Evolutionary conservation across 2,888 invertebrate genomes (phyloP).

Genomic region (Ischnus inquisitorius): DNA sequence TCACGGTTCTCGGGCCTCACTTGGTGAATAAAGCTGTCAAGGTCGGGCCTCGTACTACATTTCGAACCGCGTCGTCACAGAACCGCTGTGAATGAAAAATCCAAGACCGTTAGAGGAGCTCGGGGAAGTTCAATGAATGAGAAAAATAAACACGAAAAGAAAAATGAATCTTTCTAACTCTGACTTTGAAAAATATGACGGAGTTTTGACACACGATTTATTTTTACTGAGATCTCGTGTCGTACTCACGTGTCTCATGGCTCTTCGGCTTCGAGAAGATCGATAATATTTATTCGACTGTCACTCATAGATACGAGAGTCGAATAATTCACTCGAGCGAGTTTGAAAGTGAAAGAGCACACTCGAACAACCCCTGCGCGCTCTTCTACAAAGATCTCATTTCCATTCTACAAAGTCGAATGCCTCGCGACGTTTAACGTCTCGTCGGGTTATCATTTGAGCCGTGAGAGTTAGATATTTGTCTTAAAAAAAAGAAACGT

Average conservation of each 20-base stretch:
- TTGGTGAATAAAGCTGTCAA: slow-evolving; percentile 26
- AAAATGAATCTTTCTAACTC: not conserved
- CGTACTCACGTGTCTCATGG: slow-evolving; percentile 16
- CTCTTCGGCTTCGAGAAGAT: slow-evolving; percentile 14
- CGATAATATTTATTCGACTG: slow-evolving; percentile 13
- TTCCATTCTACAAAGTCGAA: slow-evolving; percentile 45
- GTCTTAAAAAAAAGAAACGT: not conserved
- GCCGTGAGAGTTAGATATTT: slow-evolving; percentile 22
- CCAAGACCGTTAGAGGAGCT: not conserved
- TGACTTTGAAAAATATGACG: not conserved
- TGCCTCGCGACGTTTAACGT: slow-evolving; percentile 13
- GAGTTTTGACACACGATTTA: slow-evolving; percentile 12
- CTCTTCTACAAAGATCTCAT: slow-evolving; percentile 1
- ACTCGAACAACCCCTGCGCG: no score
- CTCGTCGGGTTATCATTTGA: slow-evolving; percentile 14
- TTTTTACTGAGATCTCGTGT: slow-evolving; percentile 4
- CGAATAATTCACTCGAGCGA: not conserved
- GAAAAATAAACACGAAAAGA: not conserved
- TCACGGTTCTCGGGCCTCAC: slow-evolving; percentile 33
- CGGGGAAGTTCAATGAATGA: not conserved
- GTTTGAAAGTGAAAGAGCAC: no score
- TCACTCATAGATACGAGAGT: slow-evolving; percentile 17
- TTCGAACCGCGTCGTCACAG: not conserved
- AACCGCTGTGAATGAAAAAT: slow-evolving; percentile 6
- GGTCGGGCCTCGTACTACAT: slow-evolving; percentile 20